These are phyloP conservation scores for Papilio elwesi DNA, from an alignment of 2,888 invertebrate genomes.

Conservation along the genomic window DNA sequence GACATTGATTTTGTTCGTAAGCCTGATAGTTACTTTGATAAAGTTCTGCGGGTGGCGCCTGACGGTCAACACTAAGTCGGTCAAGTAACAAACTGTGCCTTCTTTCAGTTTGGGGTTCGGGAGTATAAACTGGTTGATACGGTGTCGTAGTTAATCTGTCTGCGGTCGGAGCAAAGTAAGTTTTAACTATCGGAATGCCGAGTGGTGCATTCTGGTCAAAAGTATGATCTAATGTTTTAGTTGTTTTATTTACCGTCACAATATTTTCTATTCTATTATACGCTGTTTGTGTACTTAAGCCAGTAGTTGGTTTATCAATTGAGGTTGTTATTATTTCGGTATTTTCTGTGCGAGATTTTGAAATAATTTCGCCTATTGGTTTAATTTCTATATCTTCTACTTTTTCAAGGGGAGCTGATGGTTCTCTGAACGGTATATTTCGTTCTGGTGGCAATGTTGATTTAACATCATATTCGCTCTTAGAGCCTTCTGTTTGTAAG, in stretches of 20 bases:
- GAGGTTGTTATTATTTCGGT: constrained; percentile 74
- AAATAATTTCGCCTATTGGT: constrained; percentile 70
- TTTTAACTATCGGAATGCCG: constrained; percentile 68
- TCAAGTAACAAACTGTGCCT: constrained; percentile 76
- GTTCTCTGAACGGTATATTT: constrained; percentile 68
- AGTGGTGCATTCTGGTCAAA: constrained; percentile 70
- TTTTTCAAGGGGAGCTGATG: constrained; percentile 75
- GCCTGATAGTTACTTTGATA: constrained; percentile 69
- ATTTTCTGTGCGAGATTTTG: constrained; percentile 69
- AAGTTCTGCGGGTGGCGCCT: constrained; percentile 67
- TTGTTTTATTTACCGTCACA: constrained; percentile 75
- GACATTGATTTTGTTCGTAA: constrained; percentile 65
- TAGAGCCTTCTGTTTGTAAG: constrained; percentile 44
- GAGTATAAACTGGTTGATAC: constrained; percentile 66
- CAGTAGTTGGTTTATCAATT: constrained; percentile 60
- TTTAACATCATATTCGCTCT: constrained; percentile 43
- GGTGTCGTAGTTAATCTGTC: constrained; percentile 67
- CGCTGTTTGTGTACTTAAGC: constrained; percentile 72
- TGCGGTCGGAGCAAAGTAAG: constrained; percentile 70
- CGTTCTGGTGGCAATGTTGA: constrained; percentile 49
- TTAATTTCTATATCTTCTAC: constrained; percentile 79
- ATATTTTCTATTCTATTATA: constrained; percentile 77
- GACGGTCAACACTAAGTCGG: constrained; percentile 75
- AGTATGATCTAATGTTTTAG: constrained; percentile 71
- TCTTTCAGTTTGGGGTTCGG: constrained; percentile 68